Evolutionary conservation across 2,888 invertebrate species (phyloP), one percentile per base, ranked within the genome.

Genomic region (Dolichopus griseipennis): DNA sequence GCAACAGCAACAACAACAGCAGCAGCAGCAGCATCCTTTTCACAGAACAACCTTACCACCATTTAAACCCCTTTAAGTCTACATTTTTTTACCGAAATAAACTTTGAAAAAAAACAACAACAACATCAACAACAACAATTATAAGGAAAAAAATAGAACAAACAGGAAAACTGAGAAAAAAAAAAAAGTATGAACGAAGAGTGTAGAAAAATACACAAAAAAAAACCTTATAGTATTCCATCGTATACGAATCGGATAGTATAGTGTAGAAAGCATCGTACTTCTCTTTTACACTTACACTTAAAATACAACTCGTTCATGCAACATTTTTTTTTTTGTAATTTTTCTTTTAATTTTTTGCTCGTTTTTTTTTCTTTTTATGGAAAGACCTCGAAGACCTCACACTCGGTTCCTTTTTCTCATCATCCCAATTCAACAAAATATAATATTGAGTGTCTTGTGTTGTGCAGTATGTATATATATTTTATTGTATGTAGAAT

Each of bases 221-320:
- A 18, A 52, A 52, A 15, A 52, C 18, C 15, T 18, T 18, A 52
- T 52, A 52, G 52, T 52, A 52, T 52, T 52, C 12, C 52, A 52
- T 52, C 52, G 52, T 52, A 52, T 52, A 52, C 52, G 52, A 52
- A 52, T 52, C 15, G 52, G n/a, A 52, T 52, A 52, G 52, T 52
- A 52, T 18, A 52, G 15, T 52, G 18, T 52, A 43, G 52, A 52
- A 52, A 52, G 2, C 52, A 52, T 52, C 52, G 52, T 52, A 52
- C 52, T 52, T 52, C 15, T n/a, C 52, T 52, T 52, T 52, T 18
- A 18, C n/a, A 12, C 15, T 52, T 52, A n/a, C 52, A 52, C n/a
- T 52, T 52, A 52, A n/a, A 37, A 37, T 52, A 52, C 52, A 52
- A 52, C 52, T 52, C 52, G 52, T 52, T 52, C 52, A 52, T 52